These are phyloP conservation scores for Erinaceus europaeus DNA, from an alignment of 2,113 vertebrate species.

Conservation along the genomic window DNA sequence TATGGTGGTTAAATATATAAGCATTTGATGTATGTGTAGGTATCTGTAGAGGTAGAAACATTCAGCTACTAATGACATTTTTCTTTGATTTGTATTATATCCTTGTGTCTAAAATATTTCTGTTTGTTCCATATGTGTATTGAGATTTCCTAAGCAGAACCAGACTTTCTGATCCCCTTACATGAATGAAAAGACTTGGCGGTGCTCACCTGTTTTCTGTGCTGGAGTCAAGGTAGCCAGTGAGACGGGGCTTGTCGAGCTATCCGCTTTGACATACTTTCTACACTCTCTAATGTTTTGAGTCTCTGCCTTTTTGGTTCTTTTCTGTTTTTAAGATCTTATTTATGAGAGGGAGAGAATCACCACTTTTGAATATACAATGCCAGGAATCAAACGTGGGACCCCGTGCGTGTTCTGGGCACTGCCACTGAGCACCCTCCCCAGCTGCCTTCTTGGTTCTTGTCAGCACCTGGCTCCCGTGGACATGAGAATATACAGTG, in stretches of 20 bases:
- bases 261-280: not conserved
- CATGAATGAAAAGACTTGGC: not conserved
- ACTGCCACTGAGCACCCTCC: no score
- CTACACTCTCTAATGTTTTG: not conserved
- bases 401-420: not conserved
- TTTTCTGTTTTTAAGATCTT: no score
- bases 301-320: not conserved
- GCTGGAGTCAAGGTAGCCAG: not conserved
- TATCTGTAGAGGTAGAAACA: not conserved
- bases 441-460: no score
- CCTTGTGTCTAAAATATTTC: not conserved
- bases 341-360: no score
- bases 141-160: not conserved
- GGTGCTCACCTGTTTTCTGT: not conserved
- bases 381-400: not conserved
- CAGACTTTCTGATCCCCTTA: not conserved
- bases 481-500: no score
- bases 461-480: no score
- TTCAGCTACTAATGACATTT: not conserved
- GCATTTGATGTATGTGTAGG: not conserved
- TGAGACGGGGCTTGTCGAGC: not conserved
- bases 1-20: not conserved
- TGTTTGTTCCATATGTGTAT: not conserved
- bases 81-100: not conserved
- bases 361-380: no score